Conservation (phyloP, 2,113 vertebrate genomes). For the Taurulus bubalis region DNA sequence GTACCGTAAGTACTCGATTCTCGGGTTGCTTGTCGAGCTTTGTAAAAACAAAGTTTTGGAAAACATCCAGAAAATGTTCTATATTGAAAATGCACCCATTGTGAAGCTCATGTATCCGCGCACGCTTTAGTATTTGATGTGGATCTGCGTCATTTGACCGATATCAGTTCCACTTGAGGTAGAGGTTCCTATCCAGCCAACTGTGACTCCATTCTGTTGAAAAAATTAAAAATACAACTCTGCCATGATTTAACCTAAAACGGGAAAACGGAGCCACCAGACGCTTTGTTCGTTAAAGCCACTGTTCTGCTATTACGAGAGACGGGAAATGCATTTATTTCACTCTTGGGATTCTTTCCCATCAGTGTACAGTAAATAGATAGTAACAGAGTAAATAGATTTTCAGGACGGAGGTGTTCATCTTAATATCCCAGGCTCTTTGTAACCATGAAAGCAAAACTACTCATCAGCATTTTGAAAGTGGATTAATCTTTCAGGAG, state of each 20-base stretch:
- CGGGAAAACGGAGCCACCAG: constrained; percentile 1
- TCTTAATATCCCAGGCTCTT: constrained; percentile 76
- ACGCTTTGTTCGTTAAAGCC: constrained; percentile 59
- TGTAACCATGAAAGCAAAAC: constrained; percentile 65
- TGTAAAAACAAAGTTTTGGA: too few species aligned
- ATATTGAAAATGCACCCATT: not conserved
- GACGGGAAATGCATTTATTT: constrained; percentile 67
- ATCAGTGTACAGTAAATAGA: constrained; percentile 71
- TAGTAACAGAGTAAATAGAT: constrained; percentile 61
- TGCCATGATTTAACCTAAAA: constrained; percentile 28
- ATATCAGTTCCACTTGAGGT: not conserved
- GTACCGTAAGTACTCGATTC: not conserved
- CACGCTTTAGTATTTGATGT: not conserved
- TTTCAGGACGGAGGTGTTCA: constrained; percentile 72
- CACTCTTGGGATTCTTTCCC: constrained; percentile 67
- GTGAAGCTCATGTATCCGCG: not conserved
- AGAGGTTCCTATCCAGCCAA: not conserved
- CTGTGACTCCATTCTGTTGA: not conserved
- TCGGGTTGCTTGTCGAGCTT: not conserved
- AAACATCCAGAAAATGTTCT: not conserved
- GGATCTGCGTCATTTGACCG: not conserved
- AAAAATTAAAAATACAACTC: too few species aligned
- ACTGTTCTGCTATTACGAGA: constrained; percentile 59
- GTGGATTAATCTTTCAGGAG: constrained; percentile 53
- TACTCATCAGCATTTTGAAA: constrained; percentile 75